Base-by-base conservation (phyloP, 2,888 invertebrate species). In the Dermolepida albohirtum region DNA sequence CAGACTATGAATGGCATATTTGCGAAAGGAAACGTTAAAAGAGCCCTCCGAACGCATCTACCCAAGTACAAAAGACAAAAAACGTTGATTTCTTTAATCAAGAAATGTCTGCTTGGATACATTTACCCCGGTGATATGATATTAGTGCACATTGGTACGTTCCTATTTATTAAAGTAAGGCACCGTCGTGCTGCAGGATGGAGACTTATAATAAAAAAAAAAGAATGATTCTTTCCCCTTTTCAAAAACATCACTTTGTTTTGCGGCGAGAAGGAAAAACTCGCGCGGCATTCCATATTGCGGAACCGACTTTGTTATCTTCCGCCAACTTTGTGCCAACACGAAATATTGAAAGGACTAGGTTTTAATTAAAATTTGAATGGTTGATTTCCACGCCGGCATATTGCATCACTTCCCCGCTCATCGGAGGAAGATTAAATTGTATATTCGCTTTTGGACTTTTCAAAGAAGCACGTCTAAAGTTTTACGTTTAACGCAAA, bases 291-390 rank as follows among this genome's bases (percentile, higher is more conserved):
- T 59, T 59, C 44, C 47, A 34, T 44, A 44, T 44, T 59, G 59
- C 44, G 59, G 47, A 44, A 59, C 47, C 59, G 59, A 59, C 59
- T 47, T 59, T 59, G 59, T 59, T 59, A 59, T 59, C 59, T 59
- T 59, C 44, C 59, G 59, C 59, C 59, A 59, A 59, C 29, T 59
- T 59, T 44, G 59, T 59, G 59, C 59, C 59, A 16, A 27, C 57
- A 44, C 43, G 57, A 57, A 57, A 57, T 44, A 34, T 29, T 59
- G 47, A 59, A 59, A 59, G 59, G 59, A 59, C 59, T 59, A 47
- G 59, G 47, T 59, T 59, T 59, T 59, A 59, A 59, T 59, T 59
- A 59, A 59, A 59, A 59, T 59, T 59, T 59, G 59, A 59, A 59
- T 59, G 59, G 59, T 59, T 59, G 59, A 59, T 59, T 59, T 59